These are phyloP conservation scores for Gobio occitaniae DNA, from an alignment of 2,797 vertebrate species.

Conservation along the genomic window DNA sequence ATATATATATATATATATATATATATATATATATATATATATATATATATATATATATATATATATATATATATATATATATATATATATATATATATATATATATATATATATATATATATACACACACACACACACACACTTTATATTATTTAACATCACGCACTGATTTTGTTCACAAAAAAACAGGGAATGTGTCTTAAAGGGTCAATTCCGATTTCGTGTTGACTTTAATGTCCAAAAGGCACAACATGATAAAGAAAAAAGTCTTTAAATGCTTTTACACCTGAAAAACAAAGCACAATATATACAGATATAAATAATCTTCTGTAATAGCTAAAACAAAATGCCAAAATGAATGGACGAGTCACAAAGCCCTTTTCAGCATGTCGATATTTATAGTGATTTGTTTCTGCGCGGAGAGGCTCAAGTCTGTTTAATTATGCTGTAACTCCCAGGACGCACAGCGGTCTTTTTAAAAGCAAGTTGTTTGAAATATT, in stretches of 20 bases:
- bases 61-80: no score
- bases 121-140: no score
- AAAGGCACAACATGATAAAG: not conserved
- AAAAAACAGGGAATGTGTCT: not conserved
- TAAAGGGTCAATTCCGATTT: not conserved
- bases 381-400: conserved; percentile 54
- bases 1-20: no score
- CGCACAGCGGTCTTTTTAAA: conserved; percentile 37
- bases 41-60: no score
- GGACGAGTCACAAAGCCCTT: conserved; percentile 31
- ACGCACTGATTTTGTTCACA: not conserved
- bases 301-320: not conserved
- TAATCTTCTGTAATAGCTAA: conserved; percentile 8
- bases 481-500: conserved; percentile 52
- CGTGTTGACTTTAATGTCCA: not conserved
- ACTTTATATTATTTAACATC: not conserved
- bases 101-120: no score
- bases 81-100: no score
- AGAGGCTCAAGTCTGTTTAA: conserved; percentile 54
- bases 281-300: not conserved
- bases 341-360: not conserved
- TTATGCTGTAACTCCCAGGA: conserved; percentile 46
- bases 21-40: no score
- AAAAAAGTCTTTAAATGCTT: not conserved
- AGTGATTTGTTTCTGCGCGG: conserved; percentile 45